Evolutionary conservation across 1,140 invertebrate genomes (phyloP), one percentile per base, ranked within the genome.

Genomic region (Bombus huntii): DNA sequence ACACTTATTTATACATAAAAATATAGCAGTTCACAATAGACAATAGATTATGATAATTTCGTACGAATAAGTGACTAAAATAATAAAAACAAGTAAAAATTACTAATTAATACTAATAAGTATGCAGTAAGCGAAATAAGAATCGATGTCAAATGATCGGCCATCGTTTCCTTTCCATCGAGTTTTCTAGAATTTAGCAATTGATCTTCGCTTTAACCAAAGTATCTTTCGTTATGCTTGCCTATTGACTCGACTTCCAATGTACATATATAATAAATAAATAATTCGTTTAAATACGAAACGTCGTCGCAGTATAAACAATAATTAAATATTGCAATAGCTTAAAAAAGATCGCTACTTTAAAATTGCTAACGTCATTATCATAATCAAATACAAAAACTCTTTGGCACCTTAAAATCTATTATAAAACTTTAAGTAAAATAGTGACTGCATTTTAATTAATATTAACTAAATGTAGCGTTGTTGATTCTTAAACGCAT

Each of bases 1-100:
- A 81, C 59, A 81, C 81, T 81, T 86, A 86, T 86, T 81, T 86
- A 75, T 86, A 81, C 37, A 79, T 53, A 86, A 81, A 81, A 81
- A 86, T 75, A 75, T 75, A 86, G 78, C 71, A 28, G 62, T 80
- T 81, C 31, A 86, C 31, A 62, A 59, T 86, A 44, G 62, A 44
- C n/a, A 66, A 44, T 78, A 84, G 34, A 79, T 81, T 80, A 74
- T 53, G 8, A 47, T 81, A 66, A n/a, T 31, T 31, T 75, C 31
- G 44, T 25, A 81, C 15, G 59, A 53, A 66, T 34, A 31, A 18
- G 10, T 31, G 3, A 62, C 25, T 28, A 66, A 62, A 53, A 81
- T 74, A 44, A 22, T 74, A 8, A 57, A 81, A 72, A n/a, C 39
- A 66, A 12, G 22, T 66, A 81, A 81, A 72, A 53, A 47, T n/a